Percentiles rank a stretch among this genome's conserved stretches.
Conservation (phyloP, 2,113 vertebrate genomes). For the Eolophus roseicapilla region DNA sequence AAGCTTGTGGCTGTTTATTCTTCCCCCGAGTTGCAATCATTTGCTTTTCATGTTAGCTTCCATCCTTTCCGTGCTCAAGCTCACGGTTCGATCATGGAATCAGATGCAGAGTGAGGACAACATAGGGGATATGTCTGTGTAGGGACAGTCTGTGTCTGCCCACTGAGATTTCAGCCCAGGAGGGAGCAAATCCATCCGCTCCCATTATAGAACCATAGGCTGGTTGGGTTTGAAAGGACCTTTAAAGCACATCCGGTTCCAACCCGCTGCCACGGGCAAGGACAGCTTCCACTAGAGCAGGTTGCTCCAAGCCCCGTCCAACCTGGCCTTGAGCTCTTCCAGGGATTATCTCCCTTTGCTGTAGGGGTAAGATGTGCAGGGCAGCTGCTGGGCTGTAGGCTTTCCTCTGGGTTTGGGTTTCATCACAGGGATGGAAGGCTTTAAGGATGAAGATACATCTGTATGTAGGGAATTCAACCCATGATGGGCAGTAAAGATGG, state of each 20-base stretch:
- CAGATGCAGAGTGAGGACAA: accelerated
- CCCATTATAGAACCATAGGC: background rate
- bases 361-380: background rate
- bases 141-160: background rate
- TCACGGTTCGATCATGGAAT: accelerated
- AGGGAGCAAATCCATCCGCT: background rate
- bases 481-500: background rate
- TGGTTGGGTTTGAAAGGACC: background rate
- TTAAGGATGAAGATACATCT: background rate
- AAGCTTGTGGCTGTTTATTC: background rate
- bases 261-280: background rate
- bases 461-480: background rate
- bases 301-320: background rate
- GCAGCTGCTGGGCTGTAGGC: background rate
- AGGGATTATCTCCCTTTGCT: background rate
- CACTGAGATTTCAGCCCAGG: background rate
- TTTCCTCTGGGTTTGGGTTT: background rate
- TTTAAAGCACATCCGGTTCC: background rate
- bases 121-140: accelerated
- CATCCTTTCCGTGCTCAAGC: accelerated
- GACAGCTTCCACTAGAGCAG: background rate
- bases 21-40: accelerated
- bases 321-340: background rate
- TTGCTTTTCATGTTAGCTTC: background rate
- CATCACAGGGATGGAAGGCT: background rate